A percentile compares a stretch with the other conserved stretches of the same genome.
Conservation (phyloP, 2,888 invertebrate species). For the Drosophila testacea region DNA sequence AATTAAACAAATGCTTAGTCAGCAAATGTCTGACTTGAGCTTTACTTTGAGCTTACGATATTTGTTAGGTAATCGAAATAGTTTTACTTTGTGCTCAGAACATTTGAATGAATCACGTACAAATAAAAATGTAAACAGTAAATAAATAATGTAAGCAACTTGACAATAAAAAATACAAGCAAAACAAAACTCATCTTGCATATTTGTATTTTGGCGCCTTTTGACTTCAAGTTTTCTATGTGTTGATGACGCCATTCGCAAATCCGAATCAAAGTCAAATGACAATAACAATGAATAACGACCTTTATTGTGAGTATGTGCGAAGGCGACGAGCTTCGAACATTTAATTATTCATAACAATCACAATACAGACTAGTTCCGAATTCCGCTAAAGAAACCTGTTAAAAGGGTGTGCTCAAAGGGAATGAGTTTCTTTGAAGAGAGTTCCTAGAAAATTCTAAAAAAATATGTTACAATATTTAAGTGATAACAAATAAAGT, state of each 20-base stretch:
- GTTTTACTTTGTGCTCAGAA: conserved; percentile 19
- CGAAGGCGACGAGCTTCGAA: conserved; percentile 40
- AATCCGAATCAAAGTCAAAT: conserved; percentile 31
- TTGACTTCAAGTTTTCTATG: conserved; percentile 20
- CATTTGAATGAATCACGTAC: conserved; percentile 32
- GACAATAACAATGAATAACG: conserved; percentile 48
- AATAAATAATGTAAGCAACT: conserved; percentile 34
- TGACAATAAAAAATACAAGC: conserved; percentile 4
- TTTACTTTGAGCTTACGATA: conserved; percentile 19
- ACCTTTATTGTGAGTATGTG: conserved; percentile 49
- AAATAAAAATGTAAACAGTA: conserved; percentile 15
- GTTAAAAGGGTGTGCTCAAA: conserved; percentile 8
- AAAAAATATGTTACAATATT: no score
- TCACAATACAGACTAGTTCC: conserved; percentile 36
- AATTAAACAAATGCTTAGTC: conserved; percentile 59
- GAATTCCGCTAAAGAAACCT: conserved; percentile 36
- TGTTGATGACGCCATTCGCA: conserved; percentile 61
- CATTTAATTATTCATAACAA: conserved; percentile 31
- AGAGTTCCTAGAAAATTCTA: not conserved
- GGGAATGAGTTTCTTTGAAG: not conserved
- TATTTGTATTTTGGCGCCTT: conserved; percentile 33
- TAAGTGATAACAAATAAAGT: not conserved
- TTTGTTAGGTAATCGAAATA: conserved; percentile 17
- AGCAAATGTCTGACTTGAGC: conserved; percentile 32
- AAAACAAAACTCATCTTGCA: conserved; percentile 8